These are phyloP conservation scores for Cylindroiulus punctatus DNA, from an alignment of 2,888 invertebrate species.

Conservation along the genomic window DNA sequence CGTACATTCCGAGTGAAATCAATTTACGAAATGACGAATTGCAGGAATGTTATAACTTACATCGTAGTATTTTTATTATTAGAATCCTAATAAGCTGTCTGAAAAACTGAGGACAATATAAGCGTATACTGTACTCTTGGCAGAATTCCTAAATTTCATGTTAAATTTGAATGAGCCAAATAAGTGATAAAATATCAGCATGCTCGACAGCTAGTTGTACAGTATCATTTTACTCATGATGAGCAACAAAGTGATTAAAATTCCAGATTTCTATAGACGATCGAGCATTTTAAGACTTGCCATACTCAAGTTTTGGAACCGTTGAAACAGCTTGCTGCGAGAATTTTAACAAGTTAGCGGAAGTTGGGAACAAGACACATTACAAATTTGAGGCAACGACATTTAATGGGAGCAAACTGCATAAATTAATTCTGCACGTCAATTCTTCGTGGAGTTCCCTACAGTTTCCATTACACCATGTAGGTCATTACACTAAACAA, in stretches of 20 bases:
- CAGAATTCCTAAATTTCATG: constrained; percentile 2
- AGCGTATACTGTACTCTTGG: background rate
- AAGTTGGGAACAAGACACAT: no score
- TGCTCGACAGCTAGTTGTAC: background rate
- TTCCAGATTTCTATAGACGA: no score
- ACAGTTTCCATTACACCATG: background rate
- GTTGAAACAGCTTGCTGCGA: no score
- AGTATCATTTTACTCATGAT: background rate
- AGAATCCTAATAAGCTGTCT: background rate
- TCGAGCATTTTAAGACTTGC: no score
- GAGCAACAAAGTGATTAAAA: no score
- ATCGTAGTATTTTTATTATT: background rate
- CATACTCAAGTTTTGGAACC: no score
- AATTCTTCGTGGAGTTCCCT: background rate
- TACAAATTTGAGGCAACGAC: no score
- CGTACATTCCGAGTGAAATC: background rate
- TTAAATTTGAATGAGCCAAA: background rate
- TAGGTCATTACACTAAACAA: background rate
- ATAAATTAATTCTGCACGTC: background rate
- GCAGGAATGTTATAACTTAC: background rate
- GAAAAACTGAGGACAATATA: background rate
- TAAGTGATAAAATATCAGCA: background rate
- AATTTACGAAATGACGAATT: background rate
- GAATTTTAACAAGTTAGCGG: no score
- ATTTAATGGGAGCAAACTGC: no score